Base-by-base conservation (phyloP, 2,797 vertebrate species). In the Acrossocheilus wenchowensis region DNA sequence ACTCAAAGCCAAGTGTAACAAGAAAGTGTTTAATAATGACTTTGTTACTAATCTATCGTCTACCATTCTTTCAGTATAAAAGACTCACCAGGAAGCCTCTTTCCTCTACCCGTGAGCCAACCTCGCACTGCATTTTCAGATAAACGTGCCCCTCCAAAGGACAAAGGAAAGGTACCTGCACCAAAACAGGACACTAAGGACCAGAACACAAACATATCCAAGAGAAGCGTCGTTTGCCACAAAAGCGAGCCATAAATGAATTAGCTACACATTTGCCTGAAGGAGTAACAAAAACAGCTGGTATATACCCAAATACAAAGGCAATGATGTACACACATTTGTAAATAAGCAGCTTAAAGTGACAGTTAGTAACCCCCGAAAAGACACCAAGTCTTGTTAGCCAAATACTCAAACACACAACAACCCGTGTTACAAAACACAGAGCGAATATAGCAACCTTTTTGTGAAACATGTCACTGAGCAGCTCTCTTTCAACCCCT, bases 131-230 rank as follows among this genome's bases (percentile, higher is more conserved):
- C 92, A 99, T 91, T 91, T 96, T 98, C 19, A 99, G 93, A 92
- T 96, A 95, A 91, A 99, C 92, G 82, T 98, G 96, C n/a, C 98
- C 98, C 94, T 99, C 98, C 94, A 99, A 92, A 45, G 98, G 96
- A 88, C 96, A 98, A 90, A 99, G 86, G 94, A 99, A 97, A 0
- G 97, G 97, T 75, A 99, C 97, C 98, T 99, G 87, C 0, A 90
- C 88, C 43, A 30, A 86, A 87, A 89, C 6, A 82, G 15, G 87
- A 3, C 2, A 71, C 5, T 15, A 77, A 78, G 23, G 45, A 4
- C 1, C 5, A 3, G 34, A 60, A 30, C 34, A 81, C 21, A 69
- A 78, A 50, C 19, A 57, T 39, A 21, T 54, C 6, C 34, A 9
- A 69, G 2, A 79, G 8, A 17, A 26, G 41, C 7, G 19, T 43